Evolutionary conservation across 2,797 vertebrate species (phyloP).

Genomic region (Oryzias sinensis): DNA sequence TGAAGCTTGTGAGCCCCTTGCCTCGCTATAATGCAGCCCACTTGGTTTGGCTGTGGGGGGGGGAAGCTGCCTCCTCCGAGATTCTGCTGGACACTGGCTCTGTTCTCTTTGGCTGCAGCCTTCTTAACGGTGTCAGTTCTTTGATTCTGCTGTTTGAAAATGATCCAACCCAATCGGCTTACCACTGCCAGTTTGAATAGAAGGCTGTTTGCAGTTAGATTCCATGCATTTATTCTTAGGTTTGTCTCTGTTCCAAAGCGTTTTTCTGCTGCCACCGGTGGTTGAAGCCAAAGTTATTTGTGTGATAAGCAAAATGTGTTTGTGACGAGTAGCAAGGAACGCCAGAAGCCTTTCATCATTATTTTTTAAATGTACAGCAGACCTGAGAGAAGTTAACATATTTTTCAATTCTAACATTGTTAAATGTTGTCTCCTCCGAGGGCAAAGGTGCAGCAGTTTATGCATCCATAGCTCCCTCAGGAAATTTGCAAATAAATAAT

Average conservation of each 20-base stretch:
- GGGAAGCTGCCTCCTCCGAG: conserved; percentile 37
- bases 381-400: conserved; percentile 43
- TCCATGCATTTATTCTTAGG: conserved; percentile 30
- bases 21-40: conserved; percentile 18
- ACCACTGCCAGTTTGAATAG: conserved; percentile 28
- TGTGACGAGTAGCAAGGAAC: conserved; percentile 9
- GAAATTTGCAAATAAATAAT: conserved; percentile 39
- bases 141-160: conserved; percentile 55
- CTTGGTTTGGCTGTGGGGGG: conserved; percentile 48
- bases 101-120: conserved; percentile 45
- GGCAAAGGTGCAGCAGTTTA: conserved; percentile 19
- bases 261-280: conserved; percentile 26
- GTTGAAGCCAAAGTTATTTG: conserved; percentile 25
- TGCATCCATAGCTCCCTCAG: conserved; percentile 19
- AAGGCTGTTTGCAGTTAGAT: conserved; percentile 39
- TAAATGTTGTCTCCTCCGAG: conserved; percentile 36
- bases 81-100: conserved; percentile 37
- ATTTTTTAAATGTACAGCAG: too few relatives aligned
- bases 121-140: conserved; percentile 50
- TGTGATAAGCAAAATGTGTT: conserved; percentile 40
- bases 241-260: background rate
- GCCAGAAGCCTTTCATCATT: conserved; percentile 20
- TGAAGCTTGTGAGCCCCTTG: conserved; percentile 23
- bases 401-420: conserved; percentile 23
- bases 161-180: conserved; percentile 40